Percentiles rank a stretch among this genome's conserved stretches.
Conservation (phyloP, 2,888 invertebrate genomes). For the Drosophila buzzatii region DNA sequence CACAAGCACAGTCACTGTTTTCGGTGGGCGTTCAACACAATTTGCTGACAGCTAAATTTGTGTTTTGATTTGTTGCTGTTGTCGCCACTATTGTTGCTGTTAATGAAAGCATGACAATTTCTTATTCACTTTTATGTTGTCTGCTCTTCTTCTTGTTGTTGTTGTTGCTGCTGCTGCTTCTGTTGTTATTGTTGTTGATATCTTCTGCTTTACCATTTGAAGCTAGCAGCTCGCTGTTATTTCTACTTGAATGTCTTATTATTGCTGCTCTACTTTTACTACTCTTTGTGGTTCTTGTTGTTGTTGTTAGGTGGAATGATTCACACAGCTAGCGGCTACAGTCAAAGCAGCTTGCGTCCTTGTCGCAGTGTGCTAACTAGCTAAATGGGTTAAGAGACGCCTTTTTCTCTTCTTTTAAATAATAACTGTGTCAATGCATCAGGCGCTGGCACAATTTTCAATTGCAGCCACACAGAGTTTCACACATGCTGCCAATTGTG, state of each 20-base stretch:
- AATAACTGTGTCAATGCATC: constrained; percentile 47
- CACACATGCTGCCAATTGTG: constrained; percentile 54
- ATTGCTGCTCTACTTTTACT: constrained; percentile 78
- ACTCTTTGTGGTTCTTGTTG: constrained; percentile 27
- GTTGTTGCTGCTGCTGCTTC: constrained; percentile 1
- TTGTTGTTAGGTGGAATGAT: constrained; percentile 21
- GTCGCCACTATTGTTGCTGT: constrained; percentile 50
- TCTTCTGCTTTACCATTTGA: constrained; percentile 63
- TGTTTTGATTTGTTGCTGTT: constrained; percentile 30
- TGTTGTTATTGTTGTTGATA: constrained; percentile 22
- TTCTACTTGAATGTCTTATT: constrained; percentile 68
- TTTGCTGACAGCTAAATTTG: constrained; percentile 42
- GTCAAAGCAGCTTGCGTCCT: constrained; percentile 56
- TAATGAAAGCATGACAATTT: constrained; percentile 80
- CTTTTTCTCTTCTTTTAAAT: constrained; percentile 33
- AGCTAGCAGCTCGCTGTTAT: constrained; percentile 31
- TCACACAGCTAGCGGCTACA: constrained; percentile 17
- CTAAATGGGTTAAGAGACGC: constrained; percentile 57
- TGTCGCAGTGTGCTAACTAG: constrained; percentile 47
- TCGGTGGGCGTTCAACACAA: constrained; percentile 49
- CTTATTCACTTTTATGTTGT: constrained; percentile 67
- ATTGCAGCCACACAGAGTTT: constrained; percentile 39
- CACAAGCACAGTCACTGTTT: constrained; percentile 15
- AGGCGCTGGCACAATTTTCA: constrained; percentile 51
- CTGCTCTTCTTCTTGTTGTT: constrained; percentile 16